phyloP scores from a whole-genome alignment of 30 jellyfish, hydroid and myxozoan genomes.

The Rhopilema esculentum region DNA sequence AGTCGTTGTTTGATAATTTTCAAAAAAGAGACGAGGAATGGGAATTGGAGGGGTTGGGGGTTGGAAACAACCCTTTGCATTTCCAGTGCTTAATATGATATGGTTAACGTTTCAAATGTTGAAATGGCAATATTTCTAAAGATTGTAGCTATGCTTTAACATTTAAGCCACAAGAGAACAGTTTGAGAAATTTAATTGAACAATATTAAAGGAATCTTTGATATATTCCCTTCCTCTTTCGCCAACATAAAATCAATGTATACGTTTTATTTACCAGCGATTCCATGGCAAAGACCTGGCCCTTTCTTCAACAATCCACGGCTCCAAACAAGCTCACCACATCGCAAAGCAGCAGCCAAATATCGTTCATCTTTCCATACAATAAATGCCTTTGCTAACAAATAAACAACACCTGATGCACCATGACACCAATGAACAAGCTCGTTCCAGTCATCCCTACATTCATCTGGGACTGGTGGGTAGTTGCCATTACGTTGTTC shows the following conservation, averaged over 20 bases:
- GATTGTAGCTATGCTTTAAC: too few relatives aligned
- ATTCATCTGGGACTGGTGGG: slow-evolving; percentile 93
- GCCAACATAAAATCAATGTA: neutral
- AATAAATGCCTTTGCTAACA: slow-evolving; percentile 86
- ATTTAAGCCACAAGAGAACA: too few relatives aligned
- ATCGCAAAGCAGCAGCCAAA: slow-evolving; percentile 84
- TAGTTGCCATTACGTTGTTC: slow-evolving; percentile 87
- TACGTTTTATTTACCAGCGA: slow-evolving; percentile 73
- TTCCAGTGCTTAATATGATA: too few relatives aligned
- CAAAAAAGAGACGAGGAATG: too few relatives aligned
- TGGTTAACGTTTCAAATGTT: too few relatives aligned
- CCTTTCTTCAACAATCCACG: slow-evolving; percentile 95
- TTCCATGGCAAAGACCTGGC: slow-evolving; percentile 99
- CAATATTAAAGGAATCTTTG: too few relatives aligned
- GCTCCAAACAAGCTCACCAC: slow-evolving; percentile 92
- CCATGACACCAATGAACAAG: slow-evolving; percentile 99
- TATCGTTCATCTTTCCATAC: slow-evolving; percentile 95
- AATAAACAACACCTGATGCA: slow-evolving; percentile 91
- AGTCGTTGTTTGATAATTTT: too few relatives aligned
- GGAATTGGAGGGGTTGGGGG: too few relatives aligned
- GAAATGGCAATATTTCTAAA: too few relatives aligned
- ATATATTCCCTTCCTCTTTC: too few relatives aligned
- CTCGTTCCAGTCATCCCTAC: slow-evolving; percentile 96
- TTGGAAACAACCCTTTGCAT: too few relatives aligned
- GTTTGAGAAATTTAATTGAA: too few relatives aligned